phyloP scores from a whole-genome alignment of 2,888 invertebrate species.

The Aquatica leii region DNA sequence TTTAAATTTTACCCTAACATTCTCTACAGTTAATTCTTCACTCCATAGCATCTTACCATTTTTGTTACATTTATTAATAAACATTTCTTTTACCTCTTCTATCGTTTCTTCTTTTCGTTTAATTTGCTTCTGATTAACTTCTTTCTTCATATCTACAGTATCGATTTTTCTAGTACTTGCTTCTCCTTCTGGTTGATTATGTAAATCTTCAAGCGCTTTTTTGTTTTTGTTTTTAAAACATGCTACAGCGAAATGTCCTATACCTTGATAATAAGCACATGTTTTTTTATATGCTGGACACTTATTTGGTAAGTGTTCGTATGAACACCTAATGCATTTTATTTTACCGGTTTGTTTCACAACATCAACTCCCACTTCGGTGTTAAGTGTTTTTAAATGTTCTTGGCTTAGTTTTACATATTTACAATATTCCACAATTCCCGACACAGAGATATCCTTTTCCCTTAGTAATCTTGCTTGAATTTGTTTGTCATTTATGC shows the following conservation, averaged over 20 bases:
- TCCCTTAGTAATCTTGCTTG: constrained; percentile 40
- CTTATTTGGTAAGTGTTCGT: background rate
- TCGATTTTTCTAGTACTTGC: no score
- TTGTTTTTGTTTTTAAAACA: no score
- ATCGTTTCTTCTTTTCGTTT: no score
- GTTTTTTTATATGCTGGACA: constrained; percentile 14
- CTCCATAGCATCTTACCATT: no score
- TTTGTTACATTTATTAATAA: no score
- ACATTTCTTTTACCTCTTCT: no score
- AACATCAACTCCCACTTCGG: background rate
- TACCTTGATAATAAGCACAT: constrained; percentile 6
- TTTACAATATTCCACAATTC: constrained; percentile 30
- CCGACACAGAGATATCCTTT: constrained; percentile 25
- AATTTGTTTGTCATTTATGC: constrained; percentile 37
- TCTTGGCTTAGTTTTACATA: constrained; percentile 12
- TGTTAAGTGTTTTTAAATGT: constrained; percentile 7
- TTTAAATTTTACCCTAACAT: no score
- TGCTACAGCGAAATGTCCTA: constrained; percentile 3
- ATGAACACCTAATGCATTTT: constrained; percentile 2
- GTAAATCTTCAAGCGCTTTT: no score
- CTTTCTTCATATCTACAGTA: no score
- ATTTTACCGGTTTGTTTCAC: background rate
- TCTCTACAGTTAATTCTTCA: no score
- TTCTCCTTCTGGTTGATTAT: no score
- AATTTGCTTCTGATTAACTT: no score